Evolutionary conservation across 53 echinoderm and acorn worm species (phyloP), one percentile per base, ranked within the genome.

Genomic region (Stichopus horrens): DNA sequence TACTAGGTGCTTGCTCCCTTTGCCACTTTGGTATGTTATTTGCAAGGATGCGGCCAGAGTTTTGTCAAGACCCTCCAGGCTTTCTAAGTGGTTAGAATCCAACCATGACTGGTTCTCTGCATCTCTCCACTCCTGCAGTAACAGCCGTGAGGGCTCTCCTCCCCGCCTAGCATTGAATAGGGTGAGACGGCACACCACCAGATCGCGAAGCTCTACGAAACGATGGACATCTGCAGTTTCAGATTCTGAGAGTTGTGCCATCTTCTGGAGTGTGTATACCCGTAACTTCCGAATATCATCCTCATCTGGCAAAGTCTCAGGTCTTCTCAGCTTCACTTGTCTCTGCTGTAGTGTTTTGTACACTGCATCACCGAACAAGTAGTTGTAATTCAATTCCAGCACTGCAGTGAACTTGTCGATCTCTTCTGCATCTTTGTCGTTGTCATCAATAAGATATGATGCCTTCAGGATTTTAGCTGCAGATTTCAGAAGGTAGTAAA

Each of bases 331-430:
- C 57, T 88, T 88, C 16, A 65, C 57, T 77, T 88, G 76, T 9
- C 76, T 16, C 55, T 78, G 88, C 77, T 77, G 81, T 21, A 86
- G 79, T 13, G 83, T 89, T 37, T 80, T 57, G 76, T 93, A 91
- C 5, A 58, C 37, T 79, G 91, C 93, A 91, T 93, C 91, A 8
- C 88, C 76, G 58, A 88, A 88, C 5, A 88, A 4, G 58, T 18
- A 88, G 88, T 88, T 88, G 67, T 92, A 71, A 77, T 92, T 92
- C 23, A 92, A 58, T 63, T 92, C 85, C 7, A 92, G 86, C 4
- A 94, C 90, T 56, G 88, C 83, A 8, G 90, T 23, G 86, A 94
- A 94, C 54, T 88, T 92, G 74, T 94, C 88, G 60, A 92, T 84
- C 18, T 89, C 94, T 51, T 23, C 20, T 6, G 89, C 91, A 65